Evolutionary conservation across 2,113 vertebrate species (phyloP).

Genomic region (Phrynosoma platyrhinos): DNA sequence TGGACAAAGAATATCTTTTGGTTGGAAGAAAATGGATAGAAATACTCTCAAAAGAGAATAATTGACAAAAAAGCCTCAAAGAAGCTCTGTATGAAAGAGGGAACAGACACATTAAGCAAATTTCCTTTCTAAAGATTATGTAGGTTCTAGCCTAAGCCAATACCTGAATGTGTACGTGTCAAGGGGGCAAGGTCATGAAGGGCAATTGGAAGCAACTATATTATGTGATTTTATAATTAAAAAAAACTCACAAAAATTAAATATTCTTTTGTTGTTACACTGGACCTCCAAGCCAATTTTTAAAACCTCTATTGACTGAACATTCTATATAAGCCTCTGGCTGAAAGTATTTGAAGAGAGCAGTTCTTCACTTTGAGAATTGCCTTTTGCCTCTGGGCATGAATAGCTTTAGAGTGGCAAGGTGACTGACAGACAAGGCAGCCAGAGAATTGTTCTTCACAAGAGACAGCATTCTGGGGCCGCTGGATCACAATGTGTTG

Average conservation of each 20-base stretch:
- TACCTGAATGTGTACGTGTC: neutral
- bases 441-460: conserved; percentile 37
- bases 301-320: conserved; percentile 65
- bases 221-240: conserved; percentile 55
- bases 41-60: neutral
- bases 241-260: conserved; percentile 62
- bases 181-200: conserved; percentile 54
- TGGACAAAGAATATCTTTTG: neutral
- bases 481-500: neutral
- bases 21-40: neutral
- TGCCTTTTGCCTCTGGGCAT: conserved; percentile 52
- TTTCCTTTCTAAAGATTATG: conserved; percentile 8
- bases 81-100: neutral
- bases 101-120: neutral
- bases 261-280: conserved; percentile 59
- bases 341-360: conserved; percentile 55
- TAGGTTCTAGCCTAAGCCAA: conserved; percentile 45
- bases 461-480: neutral
- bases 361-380: conserved; percentile 41
- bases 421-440: conserved; percentile 33
- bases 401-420: conserved; percentile 56
- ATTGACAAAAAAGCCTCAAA: neutral
- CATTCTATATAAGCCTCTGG: conserved; percentile 53
- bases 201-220: conserved; percentile 50
- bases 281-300: conserved; percentile 47